These are phyloP conservation scores for Calliphora vomitoria DNA, from an alignment of 2,888 invertebrate genomes.

Conservation along the genomic window DNA sequence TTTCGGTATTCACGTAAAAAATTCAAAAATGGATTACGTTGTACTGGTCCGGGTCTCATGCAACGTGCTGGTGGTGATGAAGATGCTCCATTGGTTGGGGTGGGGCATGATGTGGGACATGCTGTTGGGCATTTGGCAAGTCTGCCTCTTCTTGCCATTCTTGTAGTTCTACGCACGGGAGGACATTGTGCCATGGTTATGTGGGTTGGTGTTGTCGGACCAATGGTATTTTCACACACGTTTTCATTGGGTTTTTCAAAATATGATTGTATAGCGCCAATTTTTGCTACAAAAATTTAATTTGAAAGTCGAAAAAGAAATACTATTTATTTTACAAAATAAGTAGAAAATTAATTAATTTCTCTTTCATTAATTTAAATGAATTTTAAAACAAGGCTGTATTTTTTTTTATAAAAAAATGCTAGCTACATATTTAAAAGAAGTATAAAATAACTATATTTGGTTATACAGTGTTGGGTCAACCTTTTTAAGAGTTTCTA, in stretches of 20 bases:
- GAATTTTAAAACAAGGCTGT: background rate
- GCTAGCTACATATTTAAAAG: too few relatives aligned
- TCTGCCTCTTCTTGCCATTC: slow-evolving; percentile 38
- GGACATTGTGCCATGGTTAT: background rate
- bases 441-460: too few relatives aligned
- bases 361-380: background rate
- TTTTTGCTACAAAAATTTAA: slow-evolving; percentile 35
- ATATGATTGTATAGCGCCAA: slow-evolving; percentile 26
- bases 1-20: slow-evolving; percentile 71
- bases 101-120: background rate
- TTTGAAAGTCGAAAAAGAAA: background rate
- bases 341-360: background rate
- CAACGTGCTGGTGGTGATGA: background rate
- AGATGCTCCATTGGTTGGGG: background rate
- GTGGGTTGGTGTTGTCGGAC: background rate
- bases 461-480: too few relatives aligned
- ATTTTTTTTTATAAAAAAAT: background rate
- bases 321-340: slow-evolving; percentile 1
- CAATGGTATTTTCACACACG: background rate
- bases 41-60: slow-evolving; percentile 59
- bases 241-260: background rate
- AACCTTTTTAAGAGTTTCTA: too few relatives aligned
- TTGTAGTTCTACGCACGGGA: background rate
- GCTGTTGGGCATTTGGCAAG: background rate
- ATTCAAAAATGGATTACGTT: slow-evolving; percentile 73